phyloP scores from a whole-genome alignment of 2,797 vertebrate genomes.

The Cottoperca gobio region DNA sequence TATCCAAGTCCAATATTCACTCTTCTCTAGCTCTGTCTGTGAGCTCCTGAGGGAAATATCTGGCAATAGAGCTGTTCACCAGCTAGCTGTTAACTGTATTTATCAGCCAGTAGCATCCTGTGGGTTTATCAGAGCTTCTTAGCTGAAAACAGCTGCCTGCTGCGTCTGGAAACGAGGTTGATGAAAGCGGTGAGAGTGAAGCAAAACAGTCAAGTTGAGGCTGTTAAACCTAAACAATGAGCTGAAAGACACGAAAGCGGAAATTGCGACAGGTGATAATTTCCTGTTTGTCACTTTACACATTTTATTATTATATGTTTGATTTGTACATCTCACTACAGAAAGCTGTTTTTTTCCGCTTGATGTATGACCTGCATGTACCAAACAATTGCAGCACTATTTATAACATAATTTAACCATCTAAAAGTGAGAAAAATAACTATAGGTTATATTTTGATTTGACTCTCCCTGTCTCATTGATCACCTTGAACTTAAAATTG shows the following conservation, averaged over 20 bases:
- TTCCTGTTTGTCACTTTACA: background rate
- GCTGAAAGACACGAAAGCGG: background rate
- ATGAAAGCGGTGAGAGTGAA: background rate
- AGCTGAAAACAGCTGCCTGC: conserved; percentile 3
- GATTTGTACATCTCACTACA: background rate
- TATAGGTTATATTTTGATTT: too few relatives aligned
- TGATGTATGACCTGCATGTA: background rate
- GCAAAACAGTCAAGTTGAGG: background rate
- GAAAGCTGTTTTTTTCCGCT: background rate
- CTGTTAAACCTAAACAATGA: background rate
- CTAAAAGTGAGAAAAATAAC: too few relatives aligned
- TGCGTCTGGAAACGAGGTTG: background rate
- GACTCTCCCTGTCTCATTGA: too few relatives aligned
- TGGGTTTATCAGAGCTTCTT: background rate
- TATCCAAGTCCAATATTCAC: background rate
- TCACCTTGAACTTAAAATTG: too few relatives aligned
- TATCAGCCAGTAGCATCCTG: background rate
- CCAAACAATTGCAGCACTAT: too few relatives aligned
- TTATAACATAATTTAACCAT: too few relatives aligned
- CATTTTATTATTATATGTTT: background rate
- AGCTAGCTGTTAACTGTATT: too few relatives aligned
- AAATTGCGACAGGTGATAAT: background rate
- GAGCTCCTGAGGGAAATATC: background rate
- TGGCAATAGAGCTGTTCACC: background rate
- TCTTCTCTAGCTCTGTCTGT: background rate